Percentiles rank a stretch among this genome's conserved stretches.
phyloP scores from a whole-genome alignment of 2,888 invertebrate species.

The Noctua fimbriata region DNA sequence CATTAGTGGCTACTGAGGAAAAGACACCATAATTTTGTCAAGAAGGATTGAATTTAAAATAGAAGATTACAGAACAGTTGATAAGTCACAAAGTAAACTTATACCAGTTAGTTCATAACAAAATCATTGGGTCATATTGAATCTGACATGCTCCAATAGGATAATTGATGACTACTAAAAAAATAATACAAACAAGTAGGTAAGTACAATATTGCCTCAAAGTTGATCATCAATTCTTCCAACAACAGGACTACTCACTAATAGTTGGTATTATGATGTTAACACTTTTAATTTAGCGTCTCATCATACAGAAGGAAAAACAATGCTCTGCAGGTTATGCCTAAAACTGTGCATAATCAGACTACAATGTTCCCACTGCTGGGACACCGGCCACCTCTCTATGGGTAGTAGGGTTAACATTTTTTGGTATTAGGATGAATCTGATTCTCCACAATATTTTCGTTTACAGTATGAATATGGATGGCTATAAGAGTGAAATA shows the following conservation, averaged over 20 bases:
- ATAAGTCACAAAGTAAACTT: neutral
- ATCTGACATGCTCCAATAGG: slow-evolving; percentile 4
- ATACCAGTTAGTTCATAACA: neutral
- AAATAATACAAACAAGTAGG: neutral
- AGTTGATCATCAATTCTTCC: neutral
- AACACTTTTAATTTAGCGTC: neutral
- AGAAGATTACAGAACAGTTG: neutral
- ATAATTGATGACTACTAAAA: slow-evolving; percentile 33
- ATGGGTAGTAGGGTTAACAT: neutral
- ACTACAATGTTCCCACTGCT: neutral
- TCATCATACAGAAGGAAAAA: slow-evolving; percentile 7
- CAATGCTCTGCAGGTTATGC: neutral
- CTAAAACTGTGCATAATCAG: neutral
- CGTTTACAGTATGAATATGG: neutral
- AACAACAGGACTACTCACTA: neutral
- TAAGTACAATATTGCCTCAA: neutral
- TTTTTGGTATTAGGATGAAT: neutral
- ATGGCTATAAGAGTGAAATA: no score
- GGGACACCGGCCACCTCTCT: neutral
- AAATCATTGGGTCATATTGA: slow-evolving; percentile 24
- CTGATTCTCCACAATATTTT: neutral
- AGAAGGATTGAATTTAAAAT: neutral
- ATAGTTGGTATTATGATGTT: neutral
- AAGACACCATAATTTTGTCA: neutral
- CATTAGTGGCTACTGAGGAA: neutral